Base-by-base conservation (phyloP, 2,888 invertebrate genomes). In the Cephus runcator region DNA sequence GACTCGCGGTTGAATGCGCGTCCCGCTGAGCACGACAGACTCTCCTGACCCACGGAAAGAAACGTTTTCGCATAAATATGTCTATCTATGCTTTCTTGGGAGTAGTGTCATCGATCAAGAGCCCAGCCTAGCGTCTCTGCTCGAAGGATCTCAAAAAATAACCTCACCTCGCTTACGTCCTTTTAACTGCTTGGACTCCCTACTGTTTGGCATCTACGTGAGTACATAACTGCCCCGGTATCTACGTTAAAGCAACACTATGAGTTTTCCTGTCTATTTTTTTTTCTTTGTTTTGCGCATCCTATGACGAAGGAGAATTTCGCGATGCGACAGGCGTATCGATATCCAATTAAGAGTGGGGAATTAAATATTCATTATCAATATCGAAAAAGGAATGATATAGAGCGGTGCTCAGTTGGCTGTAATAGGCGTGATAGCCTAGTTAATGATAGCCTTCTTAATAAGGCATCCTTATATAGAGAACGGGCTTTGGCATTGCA, bases 351-450 rank as follows among this genome's bases (percentile, higher is more conserved):
- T 87, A 88, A 87, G 85, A 84, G 84, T 83, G 80, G 79, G 85
- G 87, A 89, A 88, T 87, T 87, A 88, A 88, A 88, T 89, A 86
- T 85, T 89, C 88, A 89, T 88, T 87, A 88, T 87, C 88, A 86
- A 86, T 88, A 88, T 87, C 86, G 84, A 86, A 85, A 85, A 82
- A 83, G 81, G 83, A 84, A 82, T 86, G 84, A 84, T 82, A 85
- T 81, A 73, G 71, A 73, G 34, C 76, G 75, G 69, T 81, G 82
- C 79, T 80, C 84, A 83, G 87, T 56, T 56, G 56, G 56, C 56
- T 56, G 56, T 87, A 89, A 87, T 87, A 87, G 87, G 84, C 85
- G 87, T 87, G 87, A 88, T 88, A 87, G 87, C 85, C 82, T 84
- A 85, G 81, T 86, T 89, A 89, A 89, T 89, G 88, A 90, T 89